Evolutionary conservation across 2,113 vertebrate species (phyloP), one percentile per base, ranked within the genome.

Genomic region (Suncus etruscus): DNA sequence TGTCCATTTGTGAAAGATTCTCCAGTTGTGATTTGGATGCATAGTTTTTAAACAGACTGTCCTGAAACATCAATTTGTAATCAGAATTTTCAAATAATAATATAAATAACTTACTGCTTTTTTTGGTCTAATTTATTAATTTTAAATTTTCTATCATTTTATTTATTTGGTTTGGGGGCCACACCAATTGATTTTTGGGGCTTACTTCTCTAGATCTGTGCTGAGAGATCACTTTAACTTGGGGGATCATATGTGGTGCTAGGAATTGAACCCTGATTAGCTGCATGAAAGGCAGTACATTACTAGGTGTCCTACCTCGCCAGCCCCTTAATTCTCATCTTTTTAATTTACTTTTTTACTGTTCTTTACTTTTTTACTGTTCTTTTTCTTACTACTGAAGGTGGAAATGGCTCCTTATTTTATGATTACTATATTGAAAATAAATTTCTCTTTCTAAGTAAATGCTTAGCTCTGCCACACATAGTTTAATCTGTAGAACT

Each of bases 31-130:
- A 68, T 45, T 76, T 58, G 83, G 51, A 82, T 39, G 1, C 14
- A 27, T 61, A 9, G 83, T 86, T 75, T 79, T 66, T 84, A 61
- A 61, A 75, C 48, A 45, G 91, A 50, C 48, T 24, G 31, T 69
- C 87, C 16, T 15, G 66, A 69, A n/a, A 47, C 29, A 39, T 70
- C 6, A 77, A 29, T 77, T 9, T 20, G 27, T 54, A 93, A 76
- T n/a, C 66, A 85, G 8, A 39, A 50, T 68, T 86, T 72, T 25
- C 31, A 8, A 1, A 70, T 61, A 91, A 74, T 66, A 85, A 78
- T 10, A 61, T 24, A 66, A 66, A 75, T 29, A 70, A 80, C 16
- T 50, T 27, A 14, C 45, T 83, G 89, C 84, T 39, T 75, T 27
- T 14, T 75, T 75, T 75, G 12, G 18, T 18, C 54, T 58, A 58